Evolutionary conservation across 2,888 invertebrate species (phyloP).

Genomic region (Megaustenia siamemsis): DNA sequence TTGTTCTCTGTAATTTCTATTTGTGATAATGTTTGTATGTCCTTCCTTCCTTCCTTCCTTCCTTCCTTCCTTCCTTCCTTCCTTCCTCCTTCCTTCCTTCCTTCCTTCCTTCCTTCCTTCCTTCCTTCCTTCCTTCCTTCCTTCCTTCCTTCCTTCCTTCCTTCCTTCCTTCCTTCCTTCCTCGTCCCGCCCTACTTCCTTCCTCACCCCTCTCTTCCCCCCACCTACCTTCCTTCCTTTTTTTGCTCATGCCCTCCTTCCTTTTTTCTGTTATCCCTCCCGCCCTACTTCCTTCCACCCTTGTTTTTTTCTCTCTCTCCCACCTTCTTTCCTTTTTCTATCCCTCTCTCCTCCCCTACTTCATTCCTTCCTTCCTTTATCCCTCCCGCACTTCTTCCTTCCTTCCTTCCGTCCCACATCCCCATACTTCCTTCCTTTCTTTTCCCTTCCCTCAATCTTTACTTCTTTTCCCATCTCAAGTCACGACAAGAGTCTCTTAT

Average conservation of each 20-base stretch:
- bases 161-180: not conserved
- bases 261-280: not conserved
- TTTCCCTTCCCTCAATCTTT: not conserved
- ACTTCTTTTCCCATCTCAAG: too few relatives aligned
- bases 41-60: conserved; percentile 19
- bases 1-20: too few relatives aligned
- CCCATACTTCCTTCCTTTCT: not conserved
- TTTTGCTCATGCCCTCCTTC: not conserved
- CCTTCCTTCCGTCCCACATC: not conserved
- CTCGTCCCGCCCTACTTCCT: not conserved
- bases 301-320: not conserved
- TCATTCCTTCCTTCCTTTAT: not conserved
- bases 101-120: not conserved
- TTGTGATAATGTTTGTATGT: too few relatives aligned
- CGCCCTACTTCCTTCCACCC: not conserved
- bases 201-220: not conserved
- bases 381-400: not conserved
- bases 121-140: not conserved
- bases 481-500: too few relatives aligned
- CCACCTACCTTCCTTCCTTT: not conserved
- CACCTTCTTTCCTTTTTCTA: not conserved
- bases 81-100: not conserved
- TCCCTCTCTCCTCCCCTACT: not conserved
- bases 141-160: not conserved
- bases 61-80: not conserved